phyloP scores from a whole-genome alignment of 2,113 vertebrate genomes.

The Leptodactylus fuscus region DNA sequence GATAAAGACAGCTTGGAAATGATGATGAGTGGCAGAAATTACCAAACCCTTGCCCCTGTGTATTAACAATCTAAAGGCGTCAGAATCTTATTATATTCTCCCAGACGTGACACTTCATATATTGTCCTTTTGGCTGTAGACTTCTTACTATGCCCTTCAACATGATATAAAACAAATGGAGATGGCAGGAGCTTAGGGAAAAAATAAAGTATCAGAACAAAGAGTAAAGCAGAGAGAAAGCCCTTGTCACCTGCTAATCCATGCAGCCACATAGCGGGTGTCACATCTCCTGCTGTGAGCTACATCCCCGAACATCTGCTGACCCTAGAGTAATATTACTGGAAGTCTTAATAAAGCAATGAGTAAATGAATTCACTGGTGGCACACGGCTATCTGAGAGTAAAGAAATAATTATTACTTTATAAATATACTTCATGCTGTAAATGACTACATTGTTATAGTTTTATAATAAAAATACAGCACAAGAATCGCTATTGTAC shows the following conservation, averaged over 20 bases:
- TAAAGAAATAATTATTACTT: no score
- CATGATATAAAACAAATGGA: background rate
- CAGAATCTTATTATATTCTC: background rate
- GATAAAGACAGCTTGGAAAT: background rate
- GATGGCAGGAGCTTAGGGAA: constrained; percentile 21
- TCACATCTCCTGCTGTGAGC: background rate
- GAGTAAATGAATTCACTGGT: background rate
- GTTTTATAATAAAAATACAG: background rate
- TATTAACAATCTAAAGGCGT: constrained; percentile 3
- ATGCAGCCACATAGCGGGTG: constrained; percentile 7
- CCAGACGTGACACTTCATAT: background rate
- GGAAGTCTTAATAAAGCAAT: background rate
- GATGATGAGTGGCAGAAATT: background rate
- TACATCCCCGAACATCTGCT: constrained; percentile 18
- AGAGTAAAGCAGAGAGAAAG: constrained; percentile 2
- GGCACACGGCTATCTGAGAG: background rate
- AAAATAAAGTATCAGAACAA: background rate
- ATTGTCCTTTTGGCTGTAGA: background rate
- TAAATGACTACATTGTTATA: no score
- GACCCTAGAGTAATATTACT: background rate
- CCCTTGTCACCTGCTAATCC: constrained; percentile 19
- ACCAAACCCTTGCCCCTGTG: background rate
- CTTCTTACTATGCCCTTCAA: constrained; percentile 4
- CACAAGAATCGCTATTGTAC: background rate
- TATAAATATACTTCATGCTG: background rate